Percentiles rank a stretch among this genome's conserved stretches.
Conservation (phyloP, 2,113 vertebrate genomes). For the Athene cunicularia region DNA sequence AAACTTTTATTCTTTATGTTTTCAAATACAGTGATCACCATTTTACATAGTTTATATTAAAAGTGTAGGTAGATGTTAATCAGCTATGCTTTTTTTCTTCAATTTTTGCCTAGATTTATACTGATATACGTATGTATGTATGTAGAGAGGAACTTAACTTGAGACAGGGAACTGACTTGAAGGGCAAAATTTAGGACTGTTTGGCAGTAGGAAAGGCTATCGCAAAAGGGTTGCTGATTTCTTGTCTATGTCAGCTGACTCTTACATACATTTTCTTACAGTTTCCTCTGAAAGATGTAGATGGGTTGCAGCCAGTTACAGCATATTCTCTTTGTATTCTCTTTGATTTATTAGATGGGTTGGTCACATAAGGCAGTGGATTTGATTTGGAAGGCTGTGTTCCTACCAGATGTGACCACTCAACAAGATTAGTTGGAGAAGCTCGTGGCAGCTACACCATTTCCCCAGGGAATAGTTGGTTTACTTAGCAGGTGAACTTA, state of each 20-base stretch:
- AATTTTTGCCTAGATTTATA: background rate
- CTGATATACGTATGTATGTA: background rate
- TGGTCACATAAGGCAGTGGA: background rate
- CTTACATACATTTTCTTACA: background rate
- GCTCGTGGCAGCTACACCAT: background rate
- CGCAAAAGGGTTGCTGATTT: background rate
- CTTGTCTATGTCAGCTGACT: background rate
- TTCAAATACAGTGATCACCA: background rate
- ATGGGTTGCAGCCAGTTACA: background rate
- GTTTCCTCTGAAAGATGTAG: background rate
- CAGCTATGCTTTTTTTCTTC: background rate
- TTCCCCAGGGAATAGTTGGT: background rate
- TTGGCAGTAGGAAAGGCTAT: background rate
- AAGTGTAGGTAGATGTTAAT: background rate
- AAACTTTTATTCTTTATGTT: background rate
- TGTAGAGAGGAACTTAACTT: background rate
- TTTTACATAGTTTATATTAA: background rate
- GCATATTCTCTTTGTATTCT: background rate
- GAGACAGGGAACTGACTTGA: background rate
- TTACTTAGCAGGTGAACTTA: conserved; percentile 35
- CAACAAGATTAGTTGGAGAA: background rate
- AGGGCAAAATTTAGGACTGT: background rate
- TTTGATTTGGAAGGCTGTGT: background rate
- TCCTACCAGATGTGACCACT: background rate
- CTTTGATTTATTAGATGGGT: background rate